Evolutionary conservation across 2,888 invertebrate genomes (phyloP).

Genomic region (Seira sanloemensis): DNA sequence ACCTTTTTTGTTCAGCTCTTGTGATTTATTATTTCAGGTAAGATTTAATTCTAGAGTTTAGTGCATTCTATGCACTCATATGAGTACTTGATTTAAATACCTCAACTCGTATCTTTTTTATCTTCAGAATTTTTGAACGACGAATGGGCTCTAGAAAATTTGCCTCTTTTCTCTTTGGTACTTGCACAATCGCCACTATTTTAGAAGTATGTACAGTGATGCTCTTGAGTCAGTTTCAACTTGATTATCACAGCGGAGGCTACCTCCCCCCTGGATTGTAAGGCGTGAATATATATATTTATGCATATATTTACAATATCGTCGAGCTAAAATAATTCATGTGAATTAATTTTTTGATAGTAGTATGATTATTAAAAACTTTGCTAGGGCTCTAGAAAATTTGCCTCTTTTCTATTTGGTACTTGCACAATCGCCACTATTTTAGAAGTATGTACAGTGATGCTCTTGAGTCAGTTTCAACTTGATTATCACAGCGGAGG

Average conservation of each 20-base stretch:
- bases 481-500: slow-evolving; percentile 75
- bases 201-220: slow-evolving; percentile 76
- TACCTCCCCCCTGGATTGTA: slow-evolving; percentile 78
- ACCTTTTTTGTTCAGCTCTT: slow-evolving; percentile 77
- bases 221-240: slow-evolving; percentile 75
- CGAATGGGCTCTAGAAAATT: slow-evolving; percentile 78
- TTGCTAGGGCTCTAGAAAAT: slow-evolving; percentile 78
- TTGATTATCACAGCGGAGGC: slow-evolving; percentile 75
- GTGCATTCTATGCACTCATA: too few relatives aligned
- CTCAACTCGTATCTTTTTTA: not conserved
- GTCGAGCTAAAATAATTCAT: too few relatives aligned
- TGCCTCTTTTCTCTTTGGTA: slow-evolving; percentile 76
- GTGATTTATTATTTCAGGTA: slow-evolving; percentile 78
- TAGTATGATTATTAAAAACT: not conserved
- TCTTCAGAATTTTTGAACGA: slow-evolving; percentile 77
- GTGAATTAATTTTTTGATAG: too few relatives aligned
- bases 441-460: slow-evolving; percentile 76
- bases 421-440: slow-evolving; percentile 76
- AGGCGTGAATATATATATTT: too few relatives aligned
- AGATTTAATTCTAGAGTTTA: not conserved
- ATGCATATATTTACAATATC: too few relatives aligned
- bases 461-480: slow-evolving; percentile 75
- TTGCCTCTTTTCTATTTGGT: slow-evolving; percentile 77
- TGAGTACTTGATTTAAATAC: too few relatives aligned
- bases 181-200: slow-evolving; percentile 76